phyloP scores from a whole-genome alignment of 2,888 invertebrate genomes.

The Caenorhabditis panamensis region DNA sequence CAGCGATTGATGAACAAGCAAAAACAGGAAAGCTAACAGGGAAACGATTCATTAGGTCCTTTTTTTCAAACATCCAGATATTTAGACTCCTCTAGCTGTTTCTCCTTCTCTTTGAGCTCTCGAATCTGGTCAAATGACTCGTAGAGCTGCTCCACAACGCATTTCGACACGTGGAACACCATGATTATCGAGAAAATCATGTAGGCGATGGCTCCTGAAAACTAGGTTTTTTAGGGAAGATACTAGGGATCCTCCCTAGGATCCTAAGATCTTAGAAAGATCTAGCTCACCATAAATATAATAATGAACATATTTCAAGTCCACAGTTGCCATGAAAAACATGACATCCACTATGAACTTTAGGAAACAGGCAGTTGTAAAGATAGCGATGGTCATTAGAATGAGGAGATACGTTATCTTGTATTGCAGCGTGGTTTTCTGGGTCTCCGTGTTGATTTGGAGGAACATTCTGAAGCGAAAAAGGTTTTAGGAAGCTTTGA shows the following conservation, averaged over 20 bases:
- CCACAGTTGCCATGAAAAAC: slow-evolving; percentile 11
- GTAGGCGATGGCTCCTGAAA: slow-evolving; percentile 33
- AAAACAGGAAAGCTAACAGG: too few species aligned
- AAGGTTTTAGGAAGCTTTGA: too few species aligned
- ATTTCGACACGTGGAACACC: slow-evolving; percentile 27
- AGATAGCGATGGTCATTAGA: slow-evolving; percentile 9
- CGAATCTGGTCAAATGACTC: slow-evolving; percentile 28
- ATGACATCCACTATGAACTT: slow-evolving; percentile 31
- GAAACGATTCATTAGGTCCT: too few species aligned
- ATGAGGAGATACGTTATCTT: slow-evolving; percentile 28
- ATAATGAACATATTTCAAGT: slow-evolving; percentile 17
- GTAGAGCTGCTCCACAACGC: slow-evolving; percentile 24
- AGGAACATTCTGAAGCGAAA: too few species aligned
- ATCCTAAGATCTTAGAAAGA: too few species aligned
- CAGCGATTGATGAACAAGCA: too few species aligned
- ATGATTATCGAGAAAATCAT: slow-evolving; percentile 20
- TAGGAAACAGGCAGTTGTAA: slow-evolving; percentile 28
- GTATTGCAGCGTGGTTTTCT: background rate
- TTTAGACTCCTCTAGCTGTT: background rate
- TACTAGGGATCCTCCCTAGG: too few species aligned
- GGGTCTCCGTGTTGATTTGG: too few species aligned
- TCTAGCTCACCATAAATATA: slow-evolving; percentile 27
- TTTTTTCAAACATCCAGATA: background rate
- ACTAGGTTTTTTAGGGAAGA: background rate
- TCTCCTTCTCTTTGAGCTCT: slow-evolving; percentile 16